Conservation (phyloP, 2,113 vertebrate genomes). For the Mobula hypostoma region DNA sequence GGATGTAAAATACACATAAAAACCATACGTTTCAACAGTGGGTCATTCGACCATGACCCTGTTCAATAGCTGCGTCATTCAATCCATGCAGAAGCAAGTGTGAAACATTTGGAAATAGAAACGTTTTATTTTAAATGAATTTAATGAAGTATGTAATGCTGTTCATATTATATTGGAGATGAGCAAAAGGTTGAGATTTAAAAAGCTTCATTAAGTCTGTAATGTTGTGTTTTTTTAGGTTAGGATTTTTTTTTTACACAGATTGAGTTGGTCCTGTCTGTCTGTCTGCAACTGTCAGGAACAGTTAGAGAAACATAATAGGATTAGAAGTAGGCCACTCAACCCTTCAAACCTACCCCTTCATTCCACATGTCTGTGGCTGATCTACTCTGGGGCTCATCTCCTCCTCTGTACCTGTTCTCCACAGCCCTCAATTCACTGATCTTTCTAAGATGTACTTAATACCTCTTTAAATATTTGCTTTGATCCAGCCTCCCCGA, state of each 20-base stretch:
- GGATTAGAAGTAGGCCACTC: too few species aligned
- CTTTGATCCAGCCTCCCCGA: not conserved
- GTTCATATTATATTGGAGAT: conserved; percentile 25
- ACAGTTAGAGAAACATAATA: not conserved
- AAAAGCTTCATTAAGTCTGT: conserved; percentile 30
- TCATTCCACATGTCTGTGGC: too few species aligned
- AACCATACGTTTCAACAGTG: not conserved
- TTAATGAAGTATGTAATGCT: conserved; percentile 35
- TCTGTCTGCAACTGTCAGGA: not conserved
- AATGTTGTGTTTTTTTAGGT: conserved; percentile 5
- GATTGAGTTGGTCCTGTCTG: not conserved
- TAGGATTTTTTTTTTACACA: not conserved
- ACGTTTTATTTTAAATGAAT: conserved; percentile 24
- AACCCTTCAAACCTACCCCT: too few species aligned
- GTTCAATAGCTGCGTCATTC: not conserved
- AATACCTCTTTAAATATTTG: too few species aligned
- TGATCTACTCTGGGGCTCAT: too few species aligned
- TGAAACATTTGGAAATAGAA: conserved; percentile 25
- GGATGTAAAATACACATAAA: conserved; percentile 19
- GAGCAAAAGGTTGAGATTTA: conserved; percentile 31
- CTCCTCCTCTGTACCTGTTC: too few species aligned
- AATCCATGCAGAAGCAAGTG: not conserved
- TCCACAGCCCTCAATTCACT: too few species aligned
- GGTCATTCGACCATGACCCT: not conserved
- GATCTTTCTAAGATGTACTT: too few species aligned